Evolutionary conservation across 2,113 vertebrate genomes (phyloP).

Genomic region (Dicaeum eximium): DNA sequence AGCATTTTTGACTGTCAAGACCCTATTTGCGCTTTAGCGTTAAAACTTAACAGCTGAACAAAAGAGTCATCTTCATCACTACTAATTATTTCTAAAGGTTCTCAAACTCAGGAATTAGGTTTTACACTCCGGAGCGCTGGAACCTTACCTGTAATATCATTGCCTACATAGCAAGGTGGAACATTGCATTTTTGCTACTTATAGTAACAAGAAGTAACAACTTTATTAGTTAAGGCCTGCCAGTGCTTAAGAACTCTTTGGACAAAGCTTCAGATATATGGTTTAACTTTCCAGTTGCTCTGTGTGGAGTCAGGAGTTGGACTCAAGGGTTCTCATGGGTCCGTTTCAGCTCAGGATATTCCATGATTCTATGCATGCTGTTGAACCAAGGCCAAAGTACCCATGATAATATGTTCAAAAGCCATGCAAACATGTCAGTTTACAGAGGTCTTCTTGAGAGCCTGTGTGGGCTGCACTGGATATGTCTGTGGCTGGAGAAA

Average conservation of each 20-base stretch:
- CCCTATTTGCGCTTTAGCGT: not conserved
- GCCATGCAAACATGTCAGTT: not conserved
- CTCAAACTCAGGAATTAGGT: not conserved
- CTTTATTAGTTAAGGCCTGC: not conserved
- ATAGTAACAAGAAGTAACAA: not conserved
- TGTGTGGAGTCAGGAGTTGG: not conserved
- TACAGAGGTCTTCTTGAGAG: not conserved
- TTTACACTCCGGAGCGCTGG: not conserved
- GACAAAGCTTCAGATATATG: not conserved
- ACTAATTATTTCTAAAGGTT: not conserved
- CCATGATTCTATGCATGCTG: fast-evolving
- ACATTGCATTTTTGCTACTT: not conserved
- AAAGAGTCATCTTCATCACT: not conserved
- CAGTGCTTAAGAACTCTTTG: not conserved
- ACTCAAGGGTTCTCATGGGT: fast-evolving
- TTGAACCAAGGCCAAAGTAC: not conserved
- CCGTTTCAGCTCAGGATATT: not conserved
- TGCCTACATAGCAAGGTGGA: not conserved
- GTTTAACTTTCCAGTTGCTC: not conserved
- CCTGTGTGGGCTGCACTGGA: not conserved
- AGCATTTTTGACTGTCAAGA: not conserved
- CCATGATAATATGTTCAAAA: not conserved
- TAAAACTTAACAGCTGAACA: not conserved
- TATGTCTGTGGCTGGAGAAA: not conserved
- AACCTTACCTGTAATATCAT: not conserved